Evolutionary conservation across 92 coral and sea anemone genomes (phyloP), one percentile per base, ranked within the genome.

Genomic region (Porites rus): DNA sequence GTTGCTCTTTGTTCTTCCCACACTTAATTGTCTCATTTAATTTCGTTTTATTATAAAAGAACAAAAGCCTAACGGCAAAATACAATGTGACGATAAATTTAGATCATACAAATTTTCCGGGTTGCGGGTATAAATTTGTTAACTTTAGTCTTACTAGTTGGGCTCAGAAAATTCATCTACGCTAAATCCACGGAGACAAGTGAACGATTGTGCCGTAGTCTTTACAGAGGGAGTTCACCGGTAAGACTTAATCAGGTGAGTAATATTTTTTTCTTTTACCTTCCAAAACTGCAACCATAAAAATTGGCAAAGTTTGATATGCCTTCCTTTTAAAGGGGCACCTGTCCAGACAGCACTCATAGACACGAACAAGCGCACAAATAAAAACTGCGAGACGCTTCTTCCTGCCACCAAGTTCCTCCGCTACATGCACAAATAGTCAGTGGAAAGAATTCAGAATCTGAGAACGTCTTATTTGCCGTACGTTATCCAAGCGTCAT

Each of bases 101-200:
- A 13, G 64, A 62, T 13, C 25, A 52, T 38, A 38, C 46, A 38
- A 72, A 74, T 52, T 74, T 74, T 74, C 78, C 78, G 78, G 38
- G 62, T 74, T 74, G 63, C 65, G 2, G 43, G 18, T 52, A 74
- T 74, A 74, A 74, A 74, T 74, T 74, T 52, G 31, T 62, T 60
- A 53, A 18, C 38, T 9, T 28, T 19, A 53, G 12, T 31, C 78
- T 28, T 28, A 28, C 31, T 16, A 19, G 56, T 46, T 19, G 2
- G 17, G 28, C 78, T 51, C 14, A 72, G 61, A 4, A 38, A 38
- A 38, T 38, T 38, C 46, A 38, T 56, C 61, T 56, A 14, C 14
- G 61, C 31, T 3, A 10, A 56, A 56, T 14, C 61, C 11, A 10
- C 11, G 61, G 61, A 56, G 61, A 56, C 61, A 5, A 38, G 46